Percentiles rank a stretch among this genome's conserved stretches.
phyloP scores from a whole-genome alignment of 2,888 invertebrate genomes.

The Monopis laevigella region DNA sequence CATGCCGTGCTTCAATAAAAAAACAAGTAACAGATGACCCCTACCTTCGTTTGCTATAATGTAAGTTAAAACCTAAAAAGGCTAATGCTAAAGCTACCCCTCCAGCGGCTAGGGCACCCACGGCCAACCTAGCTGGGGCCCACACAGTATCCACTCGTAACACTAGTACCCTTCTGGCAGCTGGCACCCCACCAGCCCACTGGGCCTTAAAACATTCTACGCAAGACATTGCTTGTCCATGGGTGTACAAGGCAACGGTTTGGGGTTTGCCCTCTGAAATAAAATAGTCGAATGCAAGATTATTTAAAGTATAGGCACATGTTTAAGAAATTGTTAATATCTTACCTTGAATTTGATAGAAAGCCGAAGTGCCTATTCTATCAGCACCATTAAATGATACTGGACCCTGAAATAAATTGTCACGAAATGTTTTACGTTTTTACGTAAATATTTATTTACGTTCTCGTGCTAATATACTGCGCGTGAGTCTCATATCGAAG shows the following conservation, averaged over 20 bases:
- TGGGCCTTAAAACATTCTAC: constrained; percentile 74
- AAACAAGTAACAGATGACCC: no score
- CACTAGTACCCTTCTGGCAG: constrained; percentile 80
- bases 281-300: no score
- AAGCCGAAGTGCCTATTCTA: constrained; percentile 85
- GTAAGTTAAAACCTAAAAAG: constrained; percentile 84
- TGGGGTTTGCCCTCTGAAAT: constrained; percentile 72
- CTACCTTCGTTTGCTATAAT: constrained; percentile 83
- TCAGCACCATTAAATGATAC: constrained; percentile 90
- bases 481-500: no score
- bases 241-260: constrained; percentile 78
- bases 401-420: constrained; percentile 79
- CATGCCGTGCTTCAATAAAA: no score
- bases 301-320: neutral
- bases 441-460: no score
- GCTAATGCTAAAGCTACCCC: constrained; percentile 79
- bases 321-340: neutral
- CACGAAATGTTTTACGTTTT: no score
- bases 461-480: no score
- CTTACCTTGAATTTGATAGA: constrained; percentile 88
- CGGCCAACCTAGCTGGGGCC: constrained; percentile 77
- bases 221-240: constrained; percentile 69
- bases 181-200: constrained; percentile 81
- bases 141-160: constrained; percentile 81
- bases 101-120: constrained; percentile 75